Percentiles rank a stretch among this genome's conserved stretches.
Conservation (phyloP, 1,140 invertebrate species). For the Drosophila sulfurigaster region DNA sequence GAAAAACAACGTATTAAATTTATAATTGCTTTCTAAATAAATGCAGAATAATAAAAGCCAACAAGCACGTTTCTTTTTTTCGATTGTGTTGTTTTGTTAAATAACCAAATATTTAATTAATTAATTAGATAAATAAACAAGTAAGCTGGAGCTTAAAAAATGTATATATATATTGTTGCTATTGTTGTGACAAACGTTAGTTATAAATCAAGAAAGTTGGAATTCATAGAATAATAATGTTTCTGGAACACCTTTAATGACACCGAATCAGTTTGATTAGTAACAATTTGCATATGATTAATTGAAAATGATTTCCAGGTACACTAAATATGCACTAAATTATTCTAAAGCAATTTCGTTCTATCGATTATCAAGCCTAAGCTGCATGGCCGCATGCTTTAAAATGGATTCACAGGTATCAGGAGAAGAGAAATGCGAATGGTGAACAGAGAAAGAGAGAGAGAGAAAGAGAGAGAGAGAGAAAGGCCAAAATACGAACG, state of each 20-base stretch:
- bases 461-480: background rate
- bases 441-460: background rate
- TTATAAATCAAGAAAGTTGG: no score
- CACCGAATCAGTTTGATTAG: background rate
- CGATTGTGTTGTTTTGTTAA: background rate
- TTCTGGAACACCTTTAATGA: background rate
- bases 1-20: background rate
- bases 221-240: no score
- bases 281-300: background rate
- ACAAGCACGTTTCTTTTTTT: background rate
- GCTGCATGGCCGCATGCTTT: background rate
- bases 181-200: no score
- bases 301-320: background rate
- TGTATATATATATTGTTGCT: background rate
- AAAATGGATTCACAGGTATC: conserved; percentile 12
- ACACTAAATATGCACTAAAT: background rate
- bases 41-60: background rate
- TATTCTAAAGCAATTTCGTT: background rate
- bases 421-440: background rate
- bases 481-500: conserved; percentile 8
- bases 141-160: background rate
- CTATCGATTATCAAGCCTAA: conserved; percentile 17
- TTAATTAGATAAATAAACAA: background rate
- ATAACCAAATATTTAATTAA: background rate
- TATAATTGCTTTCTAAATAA: conserved; percentile 4